phyloP scores from a whole-genome alignment of 2,113 vertebrate genomes.

The Hylia prasina region DNA sequence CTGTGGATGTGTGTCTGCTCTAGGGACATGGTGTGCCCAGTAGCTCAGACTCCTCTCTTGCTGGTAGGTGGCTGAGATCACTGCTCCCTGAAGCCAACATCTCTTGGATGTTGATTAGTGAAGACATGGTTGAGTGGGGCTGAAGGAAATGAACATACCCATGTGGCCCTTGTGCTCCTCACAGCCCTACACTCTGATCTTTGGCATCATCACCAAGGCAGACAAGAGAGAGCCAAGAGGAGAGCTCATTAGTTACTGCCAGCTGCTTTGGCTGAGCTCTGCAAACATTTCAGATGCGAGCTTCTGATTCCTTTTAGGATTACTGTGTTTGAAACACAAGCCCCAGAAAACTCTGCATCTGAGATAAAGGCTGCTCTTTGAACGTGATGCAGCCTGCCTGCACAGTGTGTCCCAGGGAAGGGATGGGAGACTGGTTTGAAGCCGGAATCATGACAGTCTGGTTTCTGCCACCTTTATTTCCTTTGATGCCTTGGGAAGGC shows the following conservation, averaged over 20 bases:
- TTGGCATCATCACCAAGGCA: background rate
- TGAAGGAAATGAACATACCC: background rate
- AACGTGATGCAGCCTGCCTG: background rate
- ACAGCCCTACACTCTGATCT: background rate
- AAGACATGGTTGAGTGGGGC: background rate
- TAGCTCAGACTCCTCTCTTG: background rate
- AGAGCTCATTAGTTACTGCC: background rate
- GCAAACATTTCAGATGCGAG: background rate
- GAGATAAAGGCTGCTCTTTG: background rate
- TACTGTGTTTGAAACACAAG: background rate
- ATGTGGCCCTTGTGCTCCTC: background rate
- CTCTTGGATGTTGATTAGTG: background rate
- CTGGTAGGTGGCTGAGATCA: background rate
- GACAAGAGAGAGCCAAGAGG: background rate
- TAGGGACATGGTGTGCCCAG: background rate
- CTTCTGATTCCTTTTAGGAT: background rate
- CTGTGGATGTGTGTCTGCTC: rapidly evolving
- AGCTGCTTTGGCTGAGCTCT: background rate
- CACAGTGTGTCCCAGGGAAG: background rate
- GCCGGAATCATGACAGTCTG: background rate
- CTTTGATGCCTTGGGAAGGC: background rate
- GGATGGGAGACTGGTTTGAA: background rate
- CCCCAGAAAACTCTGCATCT: background rate
- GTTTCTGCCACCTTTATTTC: background rate
- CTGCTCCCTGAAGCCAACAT: background rate